A percentile compares a stretch with the other conserved stretches of the same genome.
These are phyloP conservation scores for Artibeus lituratus DNA, from an alignment of 2,797 vertebrate species.

Conservation along the genomic window DNA sequence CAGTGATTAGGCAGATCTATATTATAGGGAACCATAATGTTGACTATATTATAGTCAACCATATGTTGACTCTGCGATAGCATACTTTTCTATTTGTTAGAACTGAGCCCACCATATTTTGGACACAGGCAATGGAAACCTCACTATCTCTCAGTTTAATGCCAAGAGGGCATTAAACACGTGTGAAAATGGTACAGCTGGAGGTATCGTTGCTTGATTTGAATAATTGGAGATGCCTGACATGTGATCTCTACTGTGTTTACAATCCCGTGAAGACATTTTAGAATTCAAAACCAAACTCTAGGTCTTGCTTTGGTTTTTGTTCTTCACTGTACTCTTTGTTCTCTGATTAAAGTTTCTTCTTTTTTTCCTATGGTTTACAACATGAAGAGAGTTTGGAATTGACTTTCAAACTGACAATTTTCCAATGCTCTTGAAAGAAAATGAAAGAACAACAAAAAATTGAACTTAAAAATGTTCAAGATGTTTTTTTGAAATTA, in stretches of 20 bases:
- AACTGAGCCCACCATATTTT: slow-evolving; percentile 9
- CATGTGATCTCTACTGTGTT: not conserved
- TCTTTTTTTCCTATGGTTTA: not conserved
- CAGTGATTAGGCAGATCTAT: not conserved
- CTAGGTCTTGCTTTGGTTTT: not conserved
- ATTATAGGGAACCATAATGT: not conserved
- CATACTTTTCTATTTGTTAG: slow-evolving; percentile 34
- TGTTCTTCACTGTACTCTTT: not conserved
- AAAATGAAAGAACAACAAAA: not conserved
- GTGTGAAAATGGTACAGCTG: not conserved
- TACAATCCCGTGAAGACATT: not conserved
- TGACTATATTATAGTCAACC: not conserved
- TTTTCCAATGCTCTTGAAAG: not conserved
- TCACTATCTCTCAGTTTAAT: slow-evolving; percentile 27
- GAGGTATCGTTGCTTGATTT: not conserved
- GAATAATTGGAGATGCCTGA: not conserved
- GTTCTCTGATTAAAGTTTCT: not conserved
- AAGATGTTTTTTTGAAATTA: slow-evolving; percentile 13
- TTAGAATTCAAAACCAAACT: not conserved
- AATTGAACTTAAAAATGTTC: not conserved
- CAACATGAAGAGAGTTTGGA: not conserved
- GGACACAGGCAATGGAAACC: not conserved
- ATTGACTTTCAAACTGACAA: not conserved
- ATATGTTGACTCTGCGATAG: slow-evolving; percentile 49
- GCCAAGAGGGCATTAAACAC: not conserved